Conservation (phyloP, 1,140 invertebrate species). For the Drosophila hydei region DNA sequence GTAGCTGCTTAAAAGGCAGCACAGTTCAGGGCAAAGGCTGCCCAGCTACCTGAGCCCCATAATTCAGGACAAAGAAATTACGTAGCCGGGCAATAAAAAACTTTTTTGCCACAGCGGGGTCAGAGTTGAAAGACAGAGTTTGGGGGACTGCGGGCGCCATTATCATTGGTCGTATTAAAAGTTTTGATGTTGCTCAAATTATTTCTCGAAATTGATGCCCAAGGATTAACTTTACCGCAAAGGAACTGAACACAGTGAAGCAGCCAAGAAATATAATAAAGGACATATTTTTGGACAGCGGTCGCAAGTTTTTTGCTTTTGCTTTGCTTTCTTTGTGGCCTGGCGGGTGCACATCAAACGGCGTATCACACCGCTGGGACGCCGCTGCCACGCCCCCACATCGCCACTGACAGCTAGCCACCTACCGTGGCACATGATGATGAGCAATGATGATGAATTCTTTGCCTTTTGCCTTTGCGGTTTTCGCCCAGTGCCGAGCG, state of each 20-base stretch:
- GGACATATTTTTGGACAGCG: slow-evolving; percentile 58
- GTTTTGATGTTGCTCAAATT: slow-evolving; percentile 81
- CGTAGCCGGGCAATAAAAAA: slow-evolving; percentile 73
- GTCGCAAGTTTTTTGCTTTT: slow-evolving; percentile 22
- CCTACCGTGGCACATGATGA: slow-evolving; percentile 43
- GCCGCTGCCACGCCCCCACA: slow-evolving; percentile 31
- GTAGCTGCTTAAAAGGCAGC: background rate
- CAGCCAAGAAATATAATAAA: slow-evolving; percentile 69
- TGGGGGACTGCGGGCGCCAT: slow-evolving; percentile 42
- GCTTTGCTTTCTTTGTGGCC: slow-evolving; percentile 4
- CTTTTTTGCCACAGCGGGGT: slow-evolving; percentile 39
- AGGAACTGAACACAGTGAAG: slow-evolving; percentile 27
- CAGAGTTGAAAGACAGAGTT: slow-evolving; percentile 11
- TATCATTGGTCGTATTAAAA: slow-evolving; percentile 82
- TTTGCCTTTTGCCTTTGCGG: slow-evolving; percentile 67
- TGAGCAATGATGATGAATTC: slow-evolving; percentile 74
- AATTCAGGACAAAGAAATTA: slow-evolving; percentile 79
- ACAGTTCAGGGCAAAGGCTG: slow-evolving; percentile 6
- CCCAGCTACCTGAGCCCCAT: slow-evolving; percentile 53
- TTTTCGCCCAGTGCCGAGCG: slow-evolving; percentile 39
- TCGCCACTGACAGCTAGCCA: slow-evolving; percentile 44
- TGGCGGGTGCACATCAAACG: slow-evolving; percentile 57
- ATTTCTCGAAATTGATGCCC: slow-evolving; percentile 80
- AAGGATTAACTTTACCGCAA: slow-evolving; percentile 73
- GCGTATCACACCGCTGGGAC: slow-evolving; percentile 66